These are phyloP conservation scores for Shargacucullia verbasci DNA, from an alignment of 2,888 invertebrate species.

Conservation along the genomic window DNA sequence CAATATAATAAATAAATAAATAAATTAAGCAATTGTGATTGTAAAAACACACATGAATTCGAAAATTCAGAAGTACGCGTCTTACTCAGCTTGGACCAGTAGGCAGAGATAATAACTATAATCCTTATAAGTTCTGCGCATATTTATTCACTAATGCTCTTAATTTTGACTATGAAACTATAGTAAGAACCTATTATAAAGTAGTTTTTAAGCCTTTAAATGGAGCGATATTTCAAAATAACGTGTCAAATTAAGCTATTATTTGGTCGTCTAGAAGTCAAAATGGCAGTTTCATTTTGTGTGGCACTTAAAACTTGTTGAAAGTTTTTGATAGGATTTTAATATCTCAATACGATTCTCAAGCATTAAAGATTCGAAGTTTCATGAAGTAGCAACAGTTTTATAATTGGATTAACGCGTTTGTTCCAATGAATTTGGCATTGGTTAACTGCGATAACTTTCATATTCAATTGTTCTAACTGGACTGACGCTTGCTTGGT, in stretches of 20 bases:
- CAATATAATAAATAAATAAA: no score
- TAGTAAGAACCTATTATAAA: background rate
- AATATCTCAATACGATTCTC: conserved; percentile 22
- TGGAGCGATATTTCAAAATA: conserved; percentile 24
- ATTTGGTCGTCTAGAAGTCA: conserved; percentile 24
- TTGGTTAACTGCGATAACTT: no score
- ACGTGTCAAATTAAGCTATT: conserved; percentile 21
- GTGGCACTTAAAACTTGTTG: conserved; percentile 11
- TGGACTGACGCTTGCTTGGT: no score
- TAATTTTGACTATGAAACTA: no score
- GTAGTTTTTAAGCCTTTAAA: conserved; percentile 5
- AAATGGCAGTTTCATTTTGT: conserved; percentile 23
- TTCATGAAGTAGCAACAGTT: conserved; percentile 34
- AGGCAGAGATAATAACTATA: no score
- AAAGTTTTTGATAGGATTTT: conserved; percentile 33
- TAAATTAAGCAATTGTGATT: no score
- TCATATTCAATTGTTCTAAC: no score
- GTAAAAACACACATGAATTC: no score
- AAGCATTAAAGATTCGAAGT: conserved; percentile 15
- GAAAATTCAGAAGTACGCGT: no score
- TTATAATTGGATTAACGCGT: conserved; percentile 15
- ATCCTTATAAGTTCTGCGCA: no score
- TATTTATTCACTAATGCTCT: no score
- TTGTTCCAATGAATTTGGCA: conserved; percentile 12
- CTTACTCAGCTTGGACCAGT: no score